Conservation (phyloP, 2,888 invertebrate genomes). For the Dermolepida albohirtum region DNA sequence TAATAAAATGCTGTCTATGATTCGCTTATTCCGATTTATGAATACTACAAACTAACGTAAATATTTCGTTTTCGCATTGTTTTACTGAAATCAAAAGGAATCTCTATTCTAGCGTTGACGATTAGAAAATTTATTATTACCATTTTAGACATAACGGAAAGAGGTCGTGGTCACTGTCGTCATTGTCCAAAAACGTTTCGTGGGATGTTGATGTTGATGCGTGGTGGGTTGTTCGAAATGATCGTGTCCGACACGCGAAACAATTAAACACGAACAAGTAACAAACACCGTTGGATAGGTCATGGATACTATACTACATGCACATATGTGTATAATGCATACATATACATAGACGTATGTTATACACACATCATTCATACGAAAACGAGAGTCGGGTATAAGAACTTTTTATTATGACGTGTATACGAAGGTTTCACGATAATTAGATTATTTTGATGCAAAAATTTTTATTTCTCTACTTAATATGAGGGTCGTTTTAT, state of each 20-base stretch:
- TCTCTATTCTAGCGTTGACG: not conserved
- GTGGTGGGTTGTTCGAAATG: conserved; percentile 48
- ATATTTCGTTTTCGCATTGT: too few species aligned
- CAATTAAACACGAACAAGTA: conserved; percentile 51
- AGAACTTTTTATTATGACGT: too few species aligned
- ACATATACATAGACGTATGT: conserved; percentile 48
- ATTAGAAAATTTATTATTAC: not conserved
- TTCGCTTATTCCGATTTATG: too few species aligned
- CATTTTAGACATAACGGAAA: conserved; percentile 26
- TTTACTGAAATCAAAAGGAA: too few species aligned
- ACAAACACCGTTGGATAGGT: conserved; percentile 49
- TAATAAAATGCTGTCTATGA: too few species aligned
- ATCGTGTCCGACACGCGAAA: conserved; percentile 52
- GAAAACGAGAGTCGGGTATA: too few species aligned
- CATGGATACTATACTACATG: conserved; percentile 48
- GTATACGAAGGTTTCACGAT: too few species aligned
- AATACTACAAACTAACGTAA: too few species aligned
- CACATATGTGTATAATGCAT: conserved; percentile 43
- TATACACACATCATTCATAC: conserved; percentile 26
- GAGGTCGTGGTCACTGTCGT: conserved; percentile 39
- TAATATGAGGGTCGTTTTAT: too few species aligned
- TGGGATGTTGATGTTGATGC: conserved; percentile 46
- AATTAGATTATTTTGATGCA: too few species aligned
- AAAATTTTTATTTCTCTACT: too few species aligned
- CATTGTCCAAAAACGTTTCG: conserved; percentile 22